Evolutionary conservation across 1,140 invertebrate species (phyloP).

Genomic region (Drosophila lacteicornis): DNA sequence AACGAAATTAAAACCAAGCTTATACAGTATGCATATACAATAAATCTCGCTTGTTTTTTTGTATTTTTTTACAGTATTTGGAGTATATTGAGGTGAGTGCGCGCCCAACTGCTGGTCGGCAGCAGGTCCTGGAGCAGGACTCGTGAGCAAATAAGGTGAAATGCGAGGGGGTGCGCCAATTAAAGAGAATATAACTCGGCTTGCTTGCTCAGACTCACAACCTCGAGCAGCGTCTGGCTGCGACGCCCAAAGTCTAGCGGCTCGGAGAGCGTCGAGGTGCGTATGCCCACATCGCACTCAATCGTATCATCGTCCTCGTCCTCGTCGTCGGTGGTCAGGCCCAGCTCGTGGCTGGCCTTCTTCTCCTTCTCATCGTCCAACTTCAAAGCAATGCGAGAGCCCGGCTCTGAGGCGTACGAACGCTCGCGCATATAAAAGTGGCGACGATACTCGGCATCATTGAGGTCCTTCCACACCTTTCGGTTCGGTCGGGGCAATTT

Average conservation of each 20-base stretch:
- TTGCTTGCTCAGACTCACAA: slow-evolving; percentile 69
- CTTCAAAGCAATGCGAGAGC: slow-evolving; percentile 75
- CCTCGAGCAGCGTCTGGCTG: slow-evolving; percentile 71
- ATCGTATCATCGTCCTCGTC: slow-evolving; percentile 71
- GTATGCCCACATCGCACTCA: slow-evolving; percentile 66
- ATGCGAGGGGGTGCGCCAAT: slow-evolving; percentile 67
- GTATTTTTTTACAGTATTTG: slow-evolving; percentile 30
- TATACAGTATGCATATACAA: slow-evolving; percentile 46
- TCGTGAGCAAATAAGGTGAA: slow-evolving; percentile 53
- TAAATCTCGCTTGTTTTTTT: slow-evolving; percentile 23
- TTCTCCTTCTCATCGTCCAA: slow-evolving; percentile 66
- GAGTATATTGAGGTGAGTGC: slow-evolving; percentile 44
- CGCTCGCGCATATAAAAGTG: slow-evolving; percentile 82
- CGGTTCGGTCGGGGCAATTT: slow-evolving; percentile 34
- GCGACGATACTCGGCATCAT: slow-evolving; percentile 79
- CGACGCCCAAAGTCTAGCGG: slow-evolving; percentile 84
- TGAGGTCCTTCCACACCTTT: slow-evolving; percentile 84
- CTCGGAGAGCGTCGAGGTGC: slow-evolving; percentile 84
- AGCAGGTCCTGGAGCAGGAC: slow-evolving; percentile 24
- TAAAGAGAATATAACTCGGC: slow-evolving; percentile 51
- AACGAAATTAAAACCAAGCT: slow-evolving; percentile 60
- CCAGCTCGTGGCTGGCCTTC: slow-evolving; percentile 23
- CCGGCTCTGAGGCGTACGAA: slow-evolving; percentile 81
- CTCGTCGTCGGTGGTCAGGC: slow-evolving; percentile 31
- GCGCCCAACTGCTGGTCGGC: slow-evolving; percentile 64